Evolutionary conservation across 1,140 invertebrate species (phyloP).

Genomic region (Cheumatopsyche charites): DNA sequence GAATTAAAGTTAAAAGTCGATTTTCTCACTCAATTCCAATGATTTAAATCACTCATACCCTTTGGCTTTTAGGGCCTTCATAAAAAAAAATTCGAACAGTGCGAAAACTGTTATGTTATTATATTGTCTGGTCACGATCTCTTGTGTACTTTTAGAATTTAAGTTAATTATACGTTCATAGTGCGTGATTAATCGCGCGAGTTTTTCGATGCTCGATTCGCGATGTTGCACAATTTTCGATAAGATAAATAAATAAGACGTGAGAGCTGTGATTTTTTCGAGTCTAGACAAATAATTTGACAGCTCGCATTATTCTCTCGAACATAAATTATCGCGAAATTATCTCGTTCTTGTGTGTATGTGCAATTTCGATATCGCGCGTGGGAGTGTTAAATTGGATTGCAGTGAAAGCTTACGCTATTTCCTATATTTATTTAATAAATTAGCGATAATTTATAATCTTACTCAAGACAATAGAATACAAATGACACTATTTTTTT

Average conservation of each 20-base stretch:
- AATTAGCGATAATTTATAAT: no score
- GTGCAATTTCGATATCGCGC: neutral
- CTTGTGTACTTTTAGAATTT: constrained; percentile 1
- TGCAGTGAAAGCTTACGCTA: constrained; percentile 2
- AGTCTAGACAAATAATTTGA: constrained; percentile 5
- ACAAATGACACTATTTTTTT: no score
- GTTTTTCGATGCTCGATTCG: neutral
- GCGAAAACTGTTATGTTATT: constrained; percentile 17
- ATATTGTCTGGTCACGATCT: constrained; percentile 15
- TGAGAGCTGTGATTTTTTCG: neutral
- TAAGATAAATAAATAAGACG: constrained; percentile 6
- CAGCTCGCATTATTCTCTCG: neutral
- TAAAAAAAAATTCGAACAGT: neutral
- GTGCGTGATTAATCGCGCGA: constrained; percentile 1
- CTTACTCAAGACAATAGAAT: no score
- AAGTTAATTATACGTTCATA: constrained; percentile 17
- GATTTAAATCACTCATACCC: no score
- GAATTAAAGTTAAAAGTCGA: no score
- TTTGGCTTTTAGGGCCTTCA: no score
- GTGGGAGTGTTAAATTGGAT: neutral
- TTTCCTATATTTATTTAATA: no score
- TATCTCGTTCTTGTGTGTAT: neutral
- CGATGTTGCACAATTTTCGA: neutral
- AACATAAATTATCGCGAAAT: neutral
- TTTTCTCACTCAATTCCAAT: no score